Base-by-base conservation (phyloP, 2,797 vertebrate species). In the Acanthurus tractus region DNA sequence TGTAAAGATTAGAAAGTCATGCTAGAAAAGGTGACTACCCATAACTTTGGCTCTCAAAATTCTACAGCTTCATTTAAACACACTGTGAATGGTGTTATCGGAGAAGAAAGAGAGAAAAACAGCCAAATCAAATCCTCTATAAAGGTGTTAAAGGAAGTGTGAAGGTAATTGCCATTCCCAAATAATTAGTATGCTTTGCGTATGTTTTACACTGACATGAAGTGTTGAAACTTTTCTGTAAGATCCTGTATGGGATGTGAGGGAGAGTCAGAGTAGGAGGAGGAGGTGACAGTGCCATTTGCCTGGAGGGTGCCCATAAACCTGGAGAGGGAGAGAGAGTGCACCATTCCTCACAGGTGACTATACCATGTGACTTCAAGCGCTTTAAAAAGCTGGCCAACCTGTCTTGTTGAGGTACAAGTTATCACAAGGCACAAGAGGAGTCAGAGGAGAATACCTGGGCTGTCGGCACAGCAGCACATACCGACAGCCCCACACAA, bases 361-460 rank as follows among this genome's bases (percentile, higher is more conserved):
- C 88, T 92, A 90, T 86, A 93, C 91, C 96, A 96, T 95, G 95
- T 96, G 96, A 96, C 86, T 92, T 73, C 76, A 86, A 84, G 89
- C 91, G 86, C 83, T 93, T 90, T 88, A 93, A 95, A 94, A 94
- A 94, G 94, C 88, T 88, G 88, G 78, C 87, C 78, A 79, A 92
- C 92, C 87, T 95, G 93, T 86, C 93, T 85, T 86, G 84, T 78
- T 82, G 70, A 91, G 76, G 84, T 89, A 89, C 87, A 79, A 88
- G 46, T 86, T 88, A 89, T 88, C 89, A 93, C 88, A 95, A 89
- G 91, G 88, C 73, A 76, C 58, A 78, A 44, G 75, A 75, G 85
- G 74, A 85, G 65, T 63, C 74, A 82, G 76, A 82, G 76, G 70
- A 88, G 87, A 84, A 86, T 66, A 91, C 20, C 17, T 53, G 87